phyloP scores from a whole-genome alignment of 2,113 vertebrate genomes.

The Malurus alboscapulatus region DNA sequence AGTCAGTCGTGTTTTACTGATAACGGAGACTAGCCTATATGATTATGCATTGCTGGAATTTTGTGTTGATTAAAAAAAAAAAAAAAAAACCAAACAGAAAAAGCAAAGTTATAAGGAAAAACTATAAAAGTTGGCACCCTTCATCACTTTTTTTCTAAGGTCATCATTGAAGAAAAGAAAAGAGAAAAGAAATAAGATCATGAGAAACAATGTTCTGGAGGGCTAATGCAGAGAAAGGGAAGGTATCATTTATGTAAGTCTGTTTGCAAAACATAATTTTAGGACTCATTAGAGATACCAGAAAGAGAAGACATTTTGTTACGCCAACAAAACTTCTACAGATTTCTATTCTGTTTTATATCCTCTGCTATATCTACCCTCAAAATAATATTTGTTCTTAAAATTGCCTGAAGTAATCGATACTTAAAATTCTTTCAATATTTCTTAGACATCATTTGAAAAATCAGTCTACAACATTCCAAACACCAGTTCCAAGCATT shows the following conservation, averaged over 20 bases:
- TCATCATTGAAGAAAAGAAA: not conserved
- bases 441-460: constrained; percentile 42
- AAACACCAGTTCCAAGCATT: constrained; percentile 14
- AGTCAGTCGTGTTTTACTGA: not conserved
- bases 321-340: not conserved
- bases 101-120: not conserved
- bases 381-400: not conserved
- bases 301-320: not conserved
- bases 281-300: not conserved
- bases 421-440: constrained; percentile 51
- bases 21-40: not conserved
- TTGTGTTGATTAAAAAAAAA: not conserved
- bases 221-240: not conserved
- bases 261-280: not conserved
- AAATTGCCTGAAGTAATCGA: not conserved
- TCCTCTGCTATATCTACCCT: not conserved
- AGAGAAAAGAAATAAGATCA: not conserved
- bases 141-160: not conserved
- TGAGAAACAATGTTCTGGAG: not conserved
- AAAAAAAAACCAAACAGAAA: not conserved
- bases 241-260: rapidly evolving
- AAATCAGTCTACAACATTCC: constrained; percentile 40
- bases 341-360: not conserved
- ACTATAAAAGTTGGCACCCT: not conserved
- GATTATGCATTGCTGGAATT: not conserved